Conservation (phyloP, 2,888 invertebrate genomes). For the Acronicta leporina region DNA sequence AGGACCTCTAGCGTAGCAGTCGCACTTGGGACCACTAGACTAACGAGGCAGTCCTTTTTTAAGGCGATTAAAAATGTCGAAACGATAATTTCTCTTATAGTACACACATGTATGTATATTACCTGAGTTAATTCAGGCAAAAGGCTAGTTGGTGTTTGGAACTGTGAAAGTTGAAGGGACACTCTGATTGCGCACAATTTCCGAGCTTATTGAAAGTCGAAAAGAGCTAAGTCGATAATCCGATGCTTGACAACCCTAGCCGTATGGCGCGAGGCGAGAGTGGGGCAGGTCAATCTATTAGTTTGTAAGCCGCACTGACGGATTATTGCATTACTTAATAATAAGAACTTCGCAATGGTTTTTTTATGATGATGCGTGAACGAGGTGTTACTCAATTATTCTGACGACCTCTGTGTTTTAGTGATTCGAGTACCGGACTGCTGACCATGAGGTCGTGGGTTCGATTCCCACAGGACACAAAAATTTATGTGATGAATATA, state of each 20-base stretch:
- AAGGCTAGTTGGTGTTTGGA: constrained; percentile 2
- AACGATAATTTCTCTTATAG: not conserved
- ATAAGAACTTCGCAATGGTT: constrained; percentile 9
- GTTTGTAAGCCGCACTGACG: constrained; percentile 45
- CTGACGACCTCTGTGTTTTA: too few relatives aligned
- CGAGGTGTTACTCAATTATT: too few relatives aligned
- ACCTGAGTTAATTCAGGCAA: constrained; percentile 9
- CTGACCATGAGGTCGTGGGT: too few relatives aligned
- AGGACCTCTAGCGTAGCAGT: too few relatives aligned
- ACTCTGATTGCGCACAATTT: constrained; percentile 23
- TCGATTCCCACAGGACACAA: too few relatives aligned
- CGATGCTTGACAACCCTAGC: constrained; percentile 40
- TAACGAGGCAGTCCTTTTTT: too few relatives aligned
- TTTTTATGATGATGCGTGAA: not conserved
- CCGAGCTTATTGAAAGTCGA: constrained; percentile 14
- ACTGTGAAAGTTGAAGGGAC: constrained; percentile 15
- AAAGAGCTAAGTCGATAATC: constrained; percentile 27
- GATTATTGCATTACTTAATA: constrained; percentile 39
- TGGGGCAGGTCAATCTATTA: constrained; percentile 59
- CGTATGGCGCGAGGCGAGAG: constrained; percentile 27
- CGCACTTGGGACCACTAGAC: too few relatives aligned
- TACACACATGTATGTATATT: constrained; percentile 6
- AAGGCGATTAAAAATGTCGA: too few relatives aligned
- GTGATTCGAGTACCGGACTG: too few relatives aligned
- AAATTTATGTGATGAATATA: too few relatives aligned